phyloP scores from a whole-genome alignment of 2,888 invertebrate species.

The Euphydryas editha region DNA sequence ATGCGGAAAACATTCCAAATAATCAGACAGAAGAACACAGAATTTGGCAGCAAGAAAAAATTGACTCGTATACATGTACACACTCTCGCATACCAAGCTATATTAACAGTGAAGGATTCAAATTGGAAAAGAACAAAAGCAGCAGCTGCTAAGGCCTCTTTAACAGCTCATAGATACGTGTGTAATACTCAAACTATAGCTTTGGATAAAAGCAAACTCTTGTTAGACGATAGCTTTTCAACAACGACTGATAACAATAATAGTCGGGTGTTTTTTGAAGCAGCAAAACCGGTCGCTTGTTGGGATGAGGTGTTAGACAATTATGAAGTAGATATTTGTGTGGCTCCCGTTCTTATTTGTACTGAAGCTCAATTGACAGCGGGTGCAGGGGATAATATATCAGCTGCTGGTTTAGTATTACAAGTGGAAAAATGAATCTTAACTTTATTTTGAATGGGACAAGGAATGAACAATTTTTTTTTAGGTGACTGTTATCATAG shows the following conservation, averaged over 20 bases:
- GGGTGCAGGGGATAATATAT: conserved; percentile 94
- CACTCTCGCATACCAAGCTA: conserved; percentile 94
- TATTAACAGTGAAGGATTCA: conserved; percentile 87
- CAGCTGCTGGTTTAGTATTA: conserved; percentile 92
- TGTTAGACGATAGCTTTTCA: conserved; percentile 93
- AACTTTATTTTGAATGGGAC: conserved; percentile 24
- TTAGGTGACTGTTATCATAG: conserved; percentile 2
- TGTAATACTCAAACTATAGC: conserved; percentile 86
- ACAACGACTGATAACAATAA: conserved; percentile 84
- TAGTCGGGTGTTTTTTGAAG: conserved; percentile 86
- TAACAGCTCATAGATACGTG: conserved; percentile 92
- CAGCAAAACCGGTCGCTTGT: conserved; percentile 90
- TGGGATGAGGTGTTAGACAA: conserved; percentile 87
- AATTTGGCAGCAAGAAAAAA: conserved; percentile 76
- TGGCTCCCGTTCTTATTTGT: conserved; percentile 93
- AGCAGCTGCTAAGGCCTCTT: conserved; percentile 92
- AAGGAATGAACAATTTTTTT: conserved; percentile 21
- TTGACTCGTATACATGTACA: conserved; percentile 92
- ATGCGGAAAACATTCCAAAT: conserved; percentile 88
- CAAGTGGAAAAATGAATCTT: conserved; percentile 81
- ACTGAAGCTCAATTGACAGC: conserved; percentile 92
- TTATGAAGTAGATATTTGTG: conserved; percentile 86
- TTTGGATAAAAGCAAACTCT: conserved; percentile 78
- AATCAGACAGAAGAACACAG: conserved; percentile 72
- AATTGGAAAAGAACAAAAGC: conserved; percentile 90